Evolutionary conservation across 2,113 vertebrate genomes (phyloP).

Genomic region (Leucosticte australis): DNA sequence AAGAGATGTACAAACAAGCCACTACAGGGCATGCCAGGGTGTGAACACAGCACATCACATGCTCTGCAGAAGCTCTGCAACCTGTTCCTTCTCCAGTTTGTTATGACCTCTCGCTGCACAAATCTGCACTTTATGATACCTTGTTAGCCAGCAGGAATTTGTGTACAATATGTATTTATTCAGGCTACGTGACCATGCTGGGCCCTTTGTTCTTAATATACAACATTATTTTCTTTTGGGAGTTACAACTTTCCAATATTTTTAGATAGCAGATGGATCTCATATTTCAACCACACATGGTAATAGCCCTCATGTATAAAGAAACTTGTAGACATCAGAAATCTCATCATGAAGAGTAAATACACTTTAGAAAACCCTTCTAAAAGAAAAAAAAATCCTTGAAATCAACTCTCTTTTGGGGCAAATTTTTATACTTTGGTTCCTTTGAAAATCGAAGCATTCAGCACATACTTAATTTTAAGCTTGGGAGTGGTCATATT

Average conservation of each 20-base stretch:
- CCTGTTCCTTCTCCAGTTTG: not conserved
- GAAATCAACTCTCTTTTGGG: not conserved
- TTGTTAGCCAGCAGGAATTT: not conserved
- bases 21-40: not conserved
- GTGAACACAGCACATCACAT: not conserved
- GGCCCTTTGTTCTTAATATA: not conserved
- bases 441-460: not conserved
- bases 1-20: not conserved
- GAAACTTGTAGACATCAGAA: not conserved
- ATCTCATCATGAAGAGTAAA: not conserved
- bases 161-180: not conserved
- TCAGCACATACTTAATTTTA: not conserved
- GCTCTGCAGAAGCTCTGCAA: not conserved
- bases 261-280: not conserved
- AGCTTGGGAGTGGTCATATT: conserved; percentile 2
- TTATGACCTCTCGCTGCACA: not conserved
- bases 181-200: not conserved
- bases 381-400: not conserved
- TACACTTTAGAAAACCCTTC: not conserved
- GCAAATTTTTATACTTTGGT: not conserved
- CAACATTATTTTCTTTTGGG: not conserved
- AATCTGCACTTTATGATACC: not conserved
- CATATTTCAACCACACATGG: not conserved
- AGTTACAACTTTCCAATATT: not conserved
- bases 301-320: not conserved